phyloP scores from a whole-genome alignment of 2,888 invertebrate species.

The Trimorus sp. region DNA sequence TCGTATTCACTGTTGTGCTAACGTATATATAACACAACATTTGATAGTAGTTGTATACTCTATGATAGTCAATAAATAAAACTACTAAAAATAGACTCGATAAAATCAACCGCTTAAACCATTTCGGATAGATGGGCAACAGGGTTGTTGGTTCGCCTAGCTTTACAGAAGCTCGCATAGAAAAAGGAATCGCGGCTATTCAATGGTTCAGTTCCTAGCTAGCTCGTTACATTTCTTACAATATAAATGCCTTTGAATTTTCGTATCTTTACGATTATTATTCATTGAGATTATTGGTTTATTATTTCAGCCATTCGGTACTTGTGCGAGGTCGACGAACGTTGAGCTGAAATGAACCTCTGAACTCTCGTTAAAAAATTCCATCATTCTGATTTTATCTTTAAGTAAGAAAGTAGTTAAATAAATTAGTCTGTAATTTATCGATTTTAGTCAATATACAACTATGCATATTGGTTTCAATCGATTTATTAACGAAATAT shows the following conservation, averaged over 20 bases:
- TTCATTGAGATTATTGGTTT: constrained; percentile 46
- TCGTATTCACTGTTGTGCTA: constrained; percentile 72
- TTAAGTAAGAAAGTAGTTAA: constrained; percentile 64
- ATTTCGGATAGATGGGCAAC: constrained; percentile 57
- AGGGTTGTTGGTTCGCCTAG: constrained; percentile 51
- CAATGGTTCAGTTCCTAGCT: constrained; percentile 59
- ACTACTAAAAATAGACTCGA: constrained; percentile 76
- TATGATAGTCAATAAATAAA: constrained; percentile 69
- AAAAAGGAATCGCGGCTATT: constrained; percentile 66
- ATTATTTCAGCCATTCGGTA: constrained; percentile 22
- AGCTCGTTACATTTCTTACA: constrained; percentile 58
- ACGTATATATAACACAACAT: constrained; percentile 74
- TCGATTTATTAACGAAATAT: too few relatives aligned
- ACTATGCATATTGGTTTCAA: too few relatives aligned
- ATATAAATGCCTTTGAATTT: constrained; percentile 57
- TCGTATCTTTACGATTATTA: constrained; percentile 50
- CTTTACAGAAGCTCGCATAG: constrained; percentile 69
- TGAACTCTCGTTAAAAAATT: too few relatives aligned
- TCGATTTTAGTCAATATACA: too few relatives aligned
- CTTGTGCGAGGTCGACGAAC: constrained; percentile 31
- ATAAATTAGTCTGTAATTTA: too few relatives aligned
- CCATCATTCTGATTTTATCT: too few relatives aligned
- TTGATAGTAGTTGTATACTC: constrained; percentile 65
- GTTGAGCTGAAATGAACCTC: background rate
- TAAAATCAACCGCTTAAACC: constrained; percentile 74